Evolutionary conservation across 2,888 invertebrate species (phyloP), one percentile per base, ranked within the genome.

Genomic region (Drosophila barbarae): DNA sequence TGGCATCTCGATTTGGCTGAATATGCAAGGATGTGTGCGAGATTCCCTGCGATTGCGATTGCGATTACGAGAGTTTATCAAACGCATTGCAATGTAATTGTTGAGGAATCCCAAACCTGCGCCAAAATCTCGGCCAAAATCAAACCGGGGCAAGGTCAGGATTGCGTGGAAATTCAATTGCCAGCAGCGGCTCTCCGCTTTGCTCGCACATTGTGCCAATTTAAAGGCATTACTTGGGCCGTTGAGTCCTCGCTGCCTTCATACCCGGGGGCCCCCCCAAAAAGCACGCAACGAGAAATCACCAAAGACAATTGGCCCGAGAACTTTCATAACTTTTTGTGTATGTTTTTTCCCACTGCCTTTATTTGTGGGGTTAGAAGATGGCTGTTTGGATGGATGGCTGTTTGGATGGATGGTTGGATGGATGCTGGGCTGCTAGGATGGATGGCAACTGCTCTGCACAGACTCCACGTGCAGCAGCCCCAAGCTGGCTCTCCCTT

Each of bases 241-340:
- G 32, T n/a, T 18, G 28, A 21, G 47, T 12, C 5, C n/a, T 44
- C 30, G 18, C 15, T 13, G 18, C 18, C 30, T n/a, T 35, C 18
- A 18, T 23, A 23, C 30, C 55, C 55, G 30, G 15, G 42, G 42
- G 47, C 44, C 51, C 50, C 50, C 53, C 39, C 42, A 75, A 75
- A 81, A 81, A 82, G 82, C 79, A 74, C 72, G 84, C 84, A 71
- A 79, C 70, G 74, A 59, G 72, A 73, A 81, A 61, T 74, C 64
- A 78, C 67, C 70, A 74, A 74, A 72, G 68, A 68, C 74, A 74
- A 76, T 80, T 77, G 69, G 65, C 71, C 68, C 67, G 65, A 76
- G 65, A 76, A 77, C 73, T 76, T 74, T 72, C 74, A 64, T 77
- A 77, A 72, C 74, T 71, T 64, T 65, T 58, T 66, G 72, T 39